phyloP scores from a whole-genome alignment of 2,888 invertebrate genomes.

The Cynaeus angustus region DNA sequence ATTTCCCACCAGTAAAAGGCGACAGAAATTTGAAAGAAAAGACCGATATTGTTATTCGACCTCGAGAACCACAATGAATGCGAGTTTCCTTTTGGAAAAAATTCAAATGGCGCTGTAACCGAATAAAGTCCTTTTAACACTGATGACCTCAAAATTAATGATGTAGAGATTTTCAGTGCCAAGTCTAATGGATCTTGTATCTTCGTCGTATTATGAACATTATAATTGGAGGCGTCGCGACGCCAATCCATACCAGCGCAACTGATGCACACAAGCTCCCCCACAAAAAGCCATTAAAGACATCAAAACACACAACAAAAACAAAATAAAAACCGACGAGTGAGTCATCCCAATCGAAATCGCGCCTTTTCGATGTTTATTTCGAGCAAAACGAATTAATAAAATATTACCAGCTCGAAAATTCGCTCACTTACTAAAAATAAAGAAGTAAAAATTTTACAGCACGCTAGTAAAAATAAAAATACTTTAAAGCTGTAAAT shows the following conservation, averaged over 20 bases:
- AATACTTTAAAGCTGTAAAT: slow-evolving; percentile 60
- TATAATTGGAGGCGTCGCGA: slow-evolving; percentile 46
- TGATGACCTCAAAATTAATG: slow-evolving; percentile 48
- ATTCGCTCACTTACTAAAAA: slow-evolving; percentile 59
- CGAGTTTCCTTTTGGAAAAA: slow-evolving; percentile 22
- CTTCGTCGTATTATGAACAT: slow-evolving; percentile 36
- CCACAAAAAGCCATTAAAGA: slow-evolving; percentile 23
- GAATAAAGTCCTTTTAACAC: slow-evolving; percentile 37
- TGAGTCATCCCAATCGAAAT: slow-evolving; percentile 20
- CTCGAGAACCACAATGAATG: neutral
- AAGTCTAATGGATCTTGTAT: slow-evolving; percentile 44
- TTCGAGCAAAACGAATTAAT: slow-evolving; percentile 54
- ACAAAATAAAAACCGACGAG: slow-evolving; percentile 6
- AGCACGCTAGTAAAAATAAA: slow-evolving; percentile 60
- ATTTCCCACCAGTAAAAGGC: slow-evolving; percentile 22
- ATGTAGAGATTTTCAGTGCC: slow-evolving; percentile 44
- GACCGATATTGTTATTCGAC: neutral
- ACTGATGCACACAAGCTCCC: slow-evolving; percentile 3
- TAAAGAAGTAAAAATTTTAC: slow-evolving; percentile 59
- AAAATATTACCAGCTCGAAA: slow-evolving; percentile 56
- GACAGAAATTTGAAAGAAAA: slow-evolving; percentile 2
- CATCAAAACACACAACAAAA: slow-evolving; percentile 18
- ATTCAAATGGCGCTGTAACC: slow-evolving; percentile 35
- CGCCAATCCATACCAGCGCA: slow-evolving; percentile 19
- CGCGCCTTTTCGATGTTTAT: slow-evolving; percentile 37